phyloP scores from a whole-genome alignment of 2,797 vertebrate species.

The Ciconia nigra region DNA sequence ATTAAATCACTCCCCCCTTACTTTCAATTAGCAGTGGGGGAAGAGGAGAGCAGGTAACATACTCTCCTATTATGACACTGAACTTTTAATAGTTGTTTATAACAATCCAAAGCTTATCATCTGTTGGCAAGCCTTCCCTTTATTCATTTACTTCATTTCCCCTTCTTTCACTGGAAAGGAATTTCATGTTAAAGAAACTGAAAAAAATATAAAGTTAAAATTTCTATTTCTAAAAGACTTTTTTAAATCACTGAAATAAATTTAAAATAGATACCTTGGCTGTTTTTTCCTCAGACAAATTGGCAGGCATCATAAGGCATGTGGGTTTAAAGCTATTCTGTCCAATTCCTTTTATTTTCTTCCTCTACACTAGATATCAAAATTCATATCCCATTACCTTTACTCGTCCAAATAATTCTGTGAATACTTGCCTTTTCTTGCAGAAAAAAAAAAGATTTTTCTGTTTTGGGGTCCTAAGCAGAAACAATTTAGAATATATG shows the following conservation, averaged over 20 bases:
- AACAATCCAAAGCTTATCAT: neutral
- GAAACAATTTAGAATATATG: neutral
- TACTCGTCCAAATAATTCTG: neutral
- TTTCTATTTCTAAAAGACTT: neutral
- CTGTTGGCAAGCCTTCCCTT: neutral
- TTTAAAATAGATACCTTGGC: neutral
- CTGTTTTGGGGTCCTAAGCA: neutral
- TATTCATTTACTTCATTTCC: conserved; percentile 14
- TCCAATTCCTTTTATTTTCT: neutral
- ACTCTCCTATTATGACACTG: neutral
- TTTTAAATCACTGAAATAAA: neutral
- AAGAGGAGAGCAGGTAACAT: conserved; percentile 7
- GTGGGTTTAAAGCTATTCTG: neutral
- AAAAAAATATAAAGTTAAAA: neutral
- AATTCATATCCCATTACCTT: neutral
- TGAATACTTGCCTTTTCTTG: neutral
- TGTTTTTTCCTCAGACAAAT: neutral
- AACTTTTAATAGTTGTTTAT: neutral
- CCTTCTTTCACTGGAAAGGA: neutral
- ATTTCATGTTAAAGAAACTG: neutral
- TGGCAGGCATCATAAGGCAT: neutral
- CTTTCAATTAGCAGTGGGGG: neutral
- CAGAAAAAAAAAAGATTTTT: neutral
- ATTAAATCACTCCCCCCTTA: neutral
- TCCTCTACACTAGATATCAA: neutral